A percentile compares a stretch with the other conserved stretches of the same genome.
Conservation (phyloP, 2,888 invertebrate species). For the Drosophila anomelani region DNA sequence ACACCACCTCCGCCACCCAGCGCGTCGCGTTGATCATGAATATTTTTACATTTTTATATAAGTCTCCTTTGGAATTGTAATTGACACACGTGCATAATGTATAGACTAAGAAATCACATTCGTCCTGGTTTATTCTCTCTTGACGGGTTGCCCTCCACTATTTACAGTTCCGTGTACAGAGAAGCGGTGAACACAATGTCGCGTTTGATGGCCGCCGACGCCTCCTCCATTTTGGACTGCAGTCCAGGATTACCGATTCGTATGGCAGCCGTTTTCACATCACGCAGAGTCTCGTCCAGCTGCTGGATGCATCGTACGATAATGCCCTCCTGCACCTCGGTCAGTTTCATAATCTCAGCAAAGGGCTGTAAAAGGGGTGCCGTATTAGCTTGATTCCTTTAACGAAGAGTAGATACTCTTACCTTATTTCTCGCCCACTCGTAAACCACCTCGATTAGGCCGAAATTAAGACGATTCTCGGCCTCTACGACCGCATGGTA, state of each 20-base stretch:
- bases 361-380: constrained; percentile 88
- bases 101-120: constrained; percentile 59
- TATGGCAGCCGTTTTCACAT: constrained; percentile 96
- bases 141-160: neutral
- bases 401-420: constrained; percentile 16
- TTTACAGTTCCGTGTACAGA: constrained; percentile 89
- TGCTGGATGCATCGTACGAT: constrained; percentile 99
- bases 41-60: constrained; percentile 79
- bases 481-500: constrained; percentile 82
- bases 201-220: constrained; percentile 95
- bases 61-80: constrained; percentile 71
- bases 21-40: constrained; percentile 42
- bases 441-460: constrained; percentile 96
- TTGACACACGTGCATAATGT: constrained; percentile 69
- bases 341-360: constrained; percentile 95
- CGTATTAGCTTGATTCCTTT: neutral
- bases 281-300: constrained; percentile 94
- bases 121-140: constrained; percentile 7
- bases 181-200: constrained; percentile 99
- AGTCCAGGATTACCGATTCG: constrained; percentile 97
- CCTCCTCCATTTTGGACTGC: constrained; percentile 97
- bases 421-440: constrained; percentile 97
- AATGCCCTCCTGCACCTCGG: constrained; percentile 98
- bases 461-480: constrained; percentile 92
- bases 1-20: constrained; percentile 34